These are phyloP conservation scores for Acronicta psi DNA, from an alignment of 2,888 invertebrate species.

Conservation along the genomic window DNA sequence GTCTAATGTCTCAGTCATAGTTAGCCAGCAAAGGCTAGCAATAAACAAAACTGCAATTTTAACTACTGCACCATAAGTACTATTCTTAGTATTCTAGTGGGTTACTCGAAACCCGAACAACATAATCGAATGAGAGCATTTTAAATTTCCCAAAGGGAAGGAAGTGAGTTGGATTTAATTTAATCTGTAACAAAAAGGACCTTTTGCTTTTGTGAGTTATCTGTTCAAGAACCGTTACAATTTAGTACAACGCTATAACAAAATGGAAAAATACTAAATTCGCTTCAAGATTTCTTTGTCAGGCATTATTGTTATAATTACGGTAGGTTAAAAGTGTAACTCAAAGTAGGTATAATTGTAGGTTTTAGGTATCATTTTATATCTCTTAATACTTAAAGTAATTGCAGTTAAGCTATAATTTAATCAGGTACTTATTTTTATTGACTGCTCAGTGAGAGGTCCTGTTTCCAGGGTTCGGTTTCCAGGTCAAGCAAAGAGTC, in stretches of 20 bases:
- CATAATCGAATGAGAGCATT: conserved; percentile 63
- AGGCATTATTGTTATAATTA: neutral
- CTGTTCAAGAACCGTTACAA: conserved; percentile 6
- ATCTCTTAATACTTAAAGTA: no score
- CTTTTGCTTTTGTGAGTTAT: conserved; percentile 17
- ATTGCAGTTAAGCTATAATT: no score
- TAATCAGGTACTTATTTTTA: no score
- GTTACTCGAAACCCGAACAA: conserved; percentile 22
- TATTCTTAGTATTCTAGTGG: conserved; percentile 34
- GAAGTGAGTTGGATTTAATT: conserved; percentile 49
- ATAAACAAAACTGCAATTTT: no score
- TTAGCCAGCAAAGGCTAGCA: no score
- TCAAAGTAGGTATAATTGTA: no score
- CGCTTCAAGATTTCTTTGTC: neutral
- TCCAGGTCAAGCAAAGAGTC: no score
- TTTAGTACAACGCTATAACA: conserved; percentile 3
- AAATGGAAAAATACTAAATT: neutral
- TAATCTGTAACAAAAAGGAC: conserved; percentile 33
- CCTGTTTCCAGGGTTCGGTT: no score
- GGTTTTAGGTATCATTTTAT: no score
- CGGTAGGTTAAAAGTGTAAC: no score
- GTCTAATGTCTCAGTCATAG: no score
- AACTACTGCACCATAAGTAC: conserved; percentile 11
- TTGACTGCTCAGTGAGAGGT: no score
- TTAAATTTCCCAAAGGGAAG: conserved; percentile 63